A percentile compares a stretch with the other conserved stretches of the same genome.
Evolutionary conservation across 2,888 invertebrate genomes (phyloP).

Genomic region (Bimastos eiseni): DNA sequence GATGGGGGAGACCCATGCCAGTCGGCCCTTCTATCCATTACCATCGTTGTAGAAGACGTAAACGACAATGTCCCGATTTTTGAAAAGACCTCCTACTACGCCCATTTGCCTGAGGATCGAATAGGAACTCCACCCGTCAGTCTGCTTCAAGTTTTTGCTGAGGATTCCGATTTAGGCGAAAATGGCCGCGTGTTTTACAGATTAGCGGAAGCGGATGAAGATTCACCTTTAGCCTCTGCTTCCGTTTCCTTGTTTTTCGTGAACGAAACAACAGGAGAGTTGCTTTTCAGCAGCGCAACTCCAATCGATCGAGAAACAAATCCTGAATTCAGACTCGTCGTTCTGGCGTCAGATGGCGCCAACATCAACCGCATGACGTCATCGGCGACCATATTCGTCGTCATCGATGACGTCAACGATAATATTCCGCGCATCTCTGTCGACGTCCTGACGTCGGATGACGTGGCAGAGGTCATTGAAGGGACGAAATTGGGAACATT

Average conservation of each 20-base stretch:
- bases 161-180: background rate
- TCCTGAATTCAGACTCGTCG: background rate
- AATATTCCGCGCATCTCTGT: background rate
- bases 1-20: background rate
- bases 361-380: background rate
- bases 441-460: background rate
- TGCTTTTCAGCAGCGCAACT: background rate
- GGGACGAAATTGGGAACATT: background rate
- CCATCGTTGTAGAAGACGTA: background rate
- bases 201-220: background rate
- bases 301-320: background rate
- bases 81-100: background rate
- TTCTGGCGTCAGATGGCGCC: constrained; percentile 7
- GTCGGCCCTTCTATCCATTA: background rate
- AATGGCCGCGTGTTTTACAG: background rate
- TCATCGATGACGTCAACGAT: background rate
- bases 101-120: background rate
- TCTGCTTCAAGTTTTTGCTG: background rate
- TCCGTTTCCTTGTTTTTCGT: background rate
- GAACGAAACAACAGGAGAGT: background rate
- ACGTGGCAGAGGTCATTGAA: background rate
- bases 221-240: background rate
- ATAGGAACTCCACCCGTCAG: background rate
- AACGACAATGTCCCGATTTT: background rate
- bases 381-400: background rate